A percentile compares a stretch with the other conserved stretches of the same genome.
Evolutionary conservation across 2,113 vertebrate genomes (phyloP).

Genomic region (Rallus limicola): DNA sequence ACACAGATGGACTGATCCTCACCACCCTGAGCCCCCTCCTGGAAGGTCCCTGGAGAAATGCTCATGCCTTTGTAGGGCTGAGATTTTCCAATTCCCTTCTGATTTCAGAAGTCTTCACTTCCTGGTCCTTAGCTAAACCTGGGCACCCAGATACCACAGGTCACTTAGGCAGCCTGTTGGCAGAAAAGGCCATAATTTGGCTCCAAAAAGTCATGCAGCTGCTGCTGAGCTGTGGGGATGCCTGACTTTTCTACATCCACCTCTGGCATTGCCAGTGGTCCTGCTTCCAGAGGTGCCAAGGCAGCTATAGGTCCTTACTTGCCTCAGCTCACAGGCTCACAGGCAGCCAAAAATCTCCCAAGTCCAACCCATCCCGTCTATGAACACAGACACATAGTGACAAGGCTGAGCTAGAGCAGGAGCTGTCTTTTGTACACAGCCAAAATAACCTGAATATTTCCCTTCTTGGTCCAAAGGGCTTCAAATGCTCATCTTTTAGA

Average conservation of each 20-base stretch:
- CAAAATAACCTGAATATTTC: neutral
- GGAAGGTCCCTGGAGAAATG: neutral
- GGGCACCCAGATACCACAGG: neutral
- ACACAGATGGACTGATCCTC: neutral
- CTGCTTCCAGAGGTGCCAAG: neutral
- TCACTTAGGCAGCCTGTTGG: neutral
- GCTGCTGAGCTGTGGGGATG: neutral
- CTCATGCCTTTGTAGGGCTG: neutral
- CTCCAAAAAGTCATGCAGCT: neutral
- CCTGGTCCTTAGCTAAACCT: neutral
- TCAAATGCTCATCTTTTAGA: neutral
- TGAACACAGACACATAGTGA: rapidly evolving
- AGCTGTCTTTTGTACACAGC: neutral
- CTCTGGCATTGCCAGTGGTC: neutral
- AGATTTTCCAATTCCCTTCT: neutral
- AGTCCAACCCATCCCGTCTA: rapidly evolving
- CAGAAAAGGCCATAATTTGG: neutral
- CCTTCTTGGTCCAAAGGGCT: neutral
- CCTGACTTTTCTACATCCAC: neutral
- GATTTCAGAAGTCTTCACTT: neutral
- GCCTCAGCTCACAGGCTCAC: neutral
- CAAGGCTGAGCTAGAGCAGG: neutral
- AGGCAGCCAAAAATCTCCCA: neutral
- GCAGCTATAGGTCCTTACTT: neutral
- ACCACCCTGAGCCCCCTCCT: neutral